A percentile compares a stretch with the other conserved stretches of the same genome.
Evolutionary conservation across 1,140 invertebrate species (phyloP).

Genomic region (Bombus sylvicola): DNA sequence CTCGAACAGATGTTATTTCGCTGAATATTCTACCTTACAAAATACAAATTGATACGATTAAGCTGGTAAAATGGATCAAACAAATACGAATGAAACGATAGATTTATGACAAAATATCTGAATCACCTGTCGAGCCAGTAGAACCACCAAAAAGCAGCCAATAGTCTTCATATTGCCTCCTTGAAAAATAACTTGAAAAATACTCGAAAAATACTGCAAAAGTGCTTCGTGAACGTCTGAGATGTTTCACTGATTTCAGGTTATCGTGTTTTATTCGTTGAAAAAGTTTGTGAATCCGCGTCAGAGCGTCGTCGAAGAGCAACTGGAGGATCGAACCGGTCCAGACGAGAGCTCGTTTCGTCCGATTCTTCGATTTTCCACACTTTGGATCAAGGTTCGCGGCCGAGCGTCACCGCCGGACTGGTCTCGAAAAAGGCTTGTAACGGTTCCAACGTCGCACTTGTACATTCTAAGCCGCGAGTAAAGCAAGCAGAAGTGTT

Average conservation of each 20-base stretch:
- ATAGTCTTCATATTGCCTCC: neutral
- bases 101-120: neutral
- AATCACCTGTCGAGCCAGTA: conserved; percentile 27
- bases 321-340: conserved; percentile 27
- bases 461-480: conserved; percentile 46
- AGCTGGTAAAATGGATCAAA: too few species aligned
- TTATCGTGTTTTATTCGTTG: neutral
- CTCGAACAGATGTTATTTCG: too few species aligned
- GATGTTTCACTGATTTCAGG: neutral
- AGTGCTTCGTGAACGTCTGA: neutral
- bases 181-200: too few species aligned
- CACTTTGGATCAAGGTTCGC: conserved; percentile 61
- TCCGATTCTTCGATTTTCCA: conserved; percentile 30
- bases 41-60: too few species aligned
- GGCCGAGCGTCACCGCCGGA: conserved; percentile 67
- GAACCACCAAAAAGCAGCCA: neutral
- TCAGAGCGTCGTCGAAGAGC: neutral
- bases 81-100: too few species aligned
- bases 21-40: too few species aligned
- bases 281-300: neutral
- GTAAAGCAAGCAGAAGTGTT: conserved; percentile 34
- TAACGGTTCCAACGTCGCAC: conserved; percentile 74
- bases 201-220: too few species aligned
- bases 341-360: neutral
- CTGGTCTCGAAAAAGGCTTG: conserved; percentile 74